Percentiles rank a stretch among this genome's conserved stretches.
phyloP scores from a whole-genome alignment of 2,888 invertebrate genomes.

The Trichacis sp. region DNA sequence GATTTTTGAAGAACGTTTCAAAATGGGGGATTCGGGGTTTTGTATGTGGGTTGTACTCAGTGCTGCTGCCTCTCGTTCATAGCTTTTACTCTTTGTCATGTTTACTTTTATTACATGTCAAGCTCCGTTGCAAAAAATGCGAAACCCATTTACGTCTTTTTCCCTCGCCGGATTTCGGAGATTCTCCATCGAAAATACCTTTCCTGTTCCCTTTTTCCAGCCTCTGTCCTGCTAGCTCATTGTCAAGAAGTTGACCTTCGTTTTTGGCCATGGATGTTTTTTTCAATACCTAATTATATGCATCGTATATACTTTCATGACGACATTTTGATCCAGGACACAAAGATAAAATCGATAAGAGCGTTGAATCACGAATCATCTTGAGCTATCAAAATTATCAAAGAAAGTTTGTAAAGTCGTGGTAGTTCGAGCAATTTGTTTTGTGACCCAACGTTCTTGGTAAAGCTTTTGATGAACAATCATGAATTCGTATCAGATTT shows the following conservation, averaged over 20 bases:
- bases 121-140: slow-evolving; percentile 38
- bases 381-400: too few species aligned
- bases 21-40: too few species aligned
- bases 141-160: slow-evolving; percentile 1
- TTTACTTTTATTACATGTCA: slow-evolving; percentile 28
- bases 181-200: slow-evolving; percentile 5
- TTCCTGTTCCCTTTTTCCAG: slow-evolving; percentile 54
- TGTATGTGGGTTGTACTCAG: neutral
- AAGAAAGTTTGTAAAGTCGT: too few species aligned
- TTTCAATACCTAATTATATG: slow-evolving; percentile 71
- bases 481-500: too few species aligned
- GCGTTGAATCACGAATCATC: too few species aligned
- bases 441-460: too few species aligned
- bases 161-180: slow-evolving; percentile 21
- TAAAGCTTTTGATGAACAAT: too few species aligned
- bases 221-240: slow-evolving; percentile 70
- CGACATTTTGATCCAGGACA: slow-evolving; percentile 46
- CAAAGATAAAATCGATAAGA: slow-evolving; percentile 3
- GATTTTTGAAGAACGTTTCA: too few species aligned
- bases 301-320: slow-evolving; percentile 51
- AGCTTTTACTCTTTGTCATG: slow-evolving; percentile 44
- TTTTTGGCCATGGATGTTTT: slow-evolving; percentile 88
- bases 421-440: too few species aligned
- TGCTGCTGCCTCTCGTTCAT: slow-evolving; percentile 20
- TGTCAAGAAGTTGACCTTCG: slow-evolving; percentile 96